Conservation (phyloP, 1,140 invertebrate species). For the Radopholus similis region DNA sequence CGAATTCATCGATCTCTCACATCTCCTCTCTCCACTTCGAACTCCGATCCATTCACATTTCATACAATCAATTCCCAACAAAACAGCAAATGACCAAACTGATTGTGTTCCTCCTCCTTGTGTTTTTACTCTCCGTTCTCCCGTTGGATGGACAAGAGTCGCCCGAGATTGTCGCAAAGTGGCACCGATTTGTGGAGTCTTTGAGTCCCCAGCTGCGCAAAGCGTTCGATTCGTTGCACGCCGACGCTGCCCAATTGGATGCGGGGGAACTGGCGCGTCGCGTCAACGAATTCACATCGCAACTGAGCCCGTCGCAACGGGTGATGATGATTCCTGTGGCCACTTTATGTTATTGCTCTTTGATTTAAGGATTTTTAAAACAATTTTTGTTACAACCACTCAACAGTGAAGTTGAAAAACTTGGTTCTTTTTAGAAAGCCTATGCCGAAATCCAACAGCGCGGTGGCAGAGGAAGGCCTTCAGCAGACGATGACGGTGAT, state of each 20-base stretch:
- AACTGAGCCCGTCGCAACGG: neutral
- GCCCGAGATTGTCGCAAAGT: neutral
- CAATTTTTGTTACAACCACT: neutral
- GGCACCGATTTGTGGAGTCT: neutral
- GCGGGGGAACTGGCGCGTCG: neutral
- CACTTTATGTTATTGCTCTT: neutral
- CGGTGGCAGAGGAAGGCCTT: too few relatives aligned
- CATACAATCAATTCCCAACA: neutral
- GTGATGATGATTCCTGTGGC: too few relatives aligned
- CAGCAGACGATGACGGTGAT: too few relatives aligned
- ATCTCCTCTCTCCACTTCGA: neutral
- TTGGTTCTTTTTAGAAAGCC: neutral
- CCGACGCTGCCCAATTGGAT: neutral
- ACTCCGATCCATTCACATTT: neutral
- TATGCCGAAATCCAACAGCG: neutral
- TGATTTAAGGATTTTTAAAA: neutral
- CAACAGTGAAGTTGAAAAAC: neutral
- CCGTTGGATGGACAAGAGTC: neutral
- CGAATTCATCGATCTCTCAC: conserved; percentile 5
- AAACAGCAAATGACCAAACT: too few relatives aligned
- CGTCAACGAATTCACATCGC: neutral
- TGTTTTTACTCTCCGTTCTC: neutral
- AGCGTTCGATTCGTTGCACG: neutral
- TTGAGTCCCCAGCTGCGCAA: neutral
- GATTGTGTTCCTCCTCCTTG: neutral